Evolutionary conservation across 2,797 vertebrate species (phyloP), one percentile per base, ranked within the genome.

Genomic region (Lepilemur ruficaudatus): DNA sequence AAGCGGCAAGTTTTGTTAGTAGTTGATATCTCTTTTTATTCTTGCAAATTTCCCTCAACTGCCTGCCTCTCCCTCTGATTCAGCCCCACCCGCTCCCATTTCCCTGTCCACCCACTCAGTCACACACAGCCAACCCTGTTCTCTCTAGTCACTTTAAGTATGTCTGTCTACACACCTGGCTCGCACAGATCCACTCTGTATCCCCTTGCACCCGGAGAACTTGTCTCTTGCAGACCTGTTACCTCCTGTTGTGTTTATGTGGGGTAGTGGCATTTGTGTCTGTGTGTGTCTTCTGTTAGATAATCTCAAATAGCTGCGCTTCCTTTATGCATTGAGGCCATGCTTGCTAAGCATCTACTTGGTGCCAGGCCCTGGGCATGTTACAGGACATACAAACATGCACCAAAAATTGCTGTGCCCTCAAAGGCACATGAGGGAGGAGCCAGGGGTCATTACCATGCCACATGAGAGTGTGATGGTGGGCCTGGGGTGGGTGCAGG

Each of bases 101-200:
- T 89, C 78, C 70, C 55, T 72, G 43, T 59, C 82, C 22, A 15
- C 89, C 94, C 86, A 38, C 96, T 67, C 70, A 70, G 82, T 55
- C 91, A 22, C 88, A 57, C 43, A 15, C 59, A 61, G 86, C 80
- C 73, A 50, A 83, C 12, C 0, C 63, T 48, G 32, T 22, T 2
- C 89, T 67, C 32, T 72, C 3, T 4, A 11, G 61, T 90, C 85
- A 30, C 83, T 50, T 3, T 12, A 2, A 41, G 67, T 17, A 0
- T 61, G 73, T 88, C 70, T 92, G 32, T 95, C 87, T 80, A 4
- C 84, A 93, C 70, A 75, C 65, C 84, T 90, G 92, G 72, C 35
- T 82, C 73, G 0, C 76, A 28, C 22, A 14, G 78, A 82, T 20
- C 81, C 0, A 0, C 55, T 52, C 25, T 79, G 50, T 4, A n/a